phyloP scores from a whole-genome alignment of 1,140 invertebrate genomes.

The Planococcus citri region DNA sequence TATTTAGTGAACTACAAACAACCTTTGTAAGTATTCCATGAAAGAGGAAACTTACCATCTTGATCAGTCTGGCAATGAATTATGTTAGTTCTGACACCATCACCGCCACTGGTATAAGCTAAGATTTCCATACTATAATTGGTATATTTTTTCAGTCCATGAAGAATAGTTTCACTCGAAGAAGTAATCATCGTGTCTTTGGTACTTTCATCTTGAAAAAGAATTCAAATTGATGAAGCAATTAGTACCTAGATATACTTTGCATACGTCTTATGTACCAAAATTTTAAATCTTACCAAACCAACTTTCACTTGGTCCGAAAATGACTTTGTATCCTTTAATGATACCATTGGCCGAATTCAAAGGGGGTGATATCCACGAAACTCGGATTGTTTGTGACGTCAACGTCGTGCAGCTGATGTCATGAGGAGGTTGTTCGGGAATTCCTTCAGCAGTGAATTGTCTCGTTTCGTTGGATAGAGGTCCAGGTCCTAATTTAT shows the following conservation, averaged over 20 bases:
- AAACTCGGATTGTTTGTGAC: constrained; percentile 83
- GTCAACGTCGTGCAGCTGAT: constrained; percentile 80
- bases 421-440: constrained; percentile 83
- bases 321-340: constrained; percentile 92
- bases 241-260: background rate
- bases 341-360: constrained; percentile 86
- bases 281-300: constrained; percentile 50
- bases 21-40: no score
- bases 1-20: background rate
- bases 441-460: constrained; percentile 82
- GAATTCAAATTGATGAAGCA: constrained; percentile 24
- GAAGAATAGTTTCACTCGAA: constrained; percentile 80
- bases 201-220: constrained; percentile 68
- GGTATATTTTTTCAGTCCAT: constrained; percentile 85
- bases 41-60: constrained; percentile 52
- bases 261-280: background rate
- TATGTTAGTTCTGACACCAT: constrained; percentile 74
- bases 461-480: constrained; percentile 78
- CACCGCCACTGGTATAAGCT: constrained; percentile 88
- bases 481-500: constrained; percentile 84
- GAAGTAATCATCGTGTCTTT: constrained; percentile 83
- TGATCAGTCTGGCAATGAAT: constrained; percentile 92
- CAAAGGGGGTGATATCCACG: constrained; percentile 81
- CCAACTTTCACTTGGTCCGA: constrained; percentile 82
- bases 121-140: constrained; percentile 96